Conservation (phyloP, 2,797 vertebrate species). For the Sebastes diploproa region DNA sequence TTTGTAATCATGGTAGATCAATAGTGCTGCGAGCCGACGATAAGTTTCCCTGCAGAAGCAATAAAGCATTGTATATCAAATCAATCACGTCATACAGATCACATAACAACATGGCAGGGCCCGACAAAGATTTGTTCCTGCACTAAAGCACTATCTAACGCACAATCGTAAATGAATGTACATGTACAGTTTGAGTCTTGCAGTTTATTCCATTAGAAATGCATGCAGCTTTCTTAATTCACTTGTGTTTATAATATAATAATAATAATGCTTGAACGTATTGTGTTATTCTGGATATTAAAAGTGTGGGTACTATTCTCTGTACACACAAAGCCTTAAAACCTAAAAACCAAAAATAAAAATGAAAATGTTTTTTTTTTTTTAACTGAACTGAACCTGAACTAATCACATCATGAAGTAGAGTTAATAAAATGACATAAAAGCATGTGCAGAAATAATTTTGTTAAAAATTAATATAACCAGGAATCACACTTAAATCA, state of each 20-base stretch:
- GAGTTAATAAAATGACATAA: not conserved
- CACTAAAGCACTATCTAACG: not conserved
- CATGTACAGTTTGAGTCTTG: not conserved
- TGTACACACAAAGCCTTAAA: not conserved
- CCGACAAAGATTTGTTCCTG: not conserved
- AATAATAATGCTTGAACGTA: not conserved
- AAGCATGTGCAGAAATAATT: not conserved
- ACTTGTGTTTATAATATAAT: not conserved
- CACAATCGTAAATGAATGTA: not conserved
- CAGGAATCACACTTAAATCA: not conserved
- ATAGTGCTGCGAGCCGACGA: not conserved
- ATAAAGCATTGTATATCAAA: not conserved
- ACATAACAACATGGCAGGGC: not conserved
- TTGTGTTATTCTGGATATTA: not conserved
- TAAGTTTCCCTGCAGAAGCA: not conserved
- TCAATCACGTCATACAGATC: conserved; percentile 5
- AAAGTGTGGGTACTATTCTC: not conserved
- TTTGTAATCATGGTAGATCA: conserved; percentile 24
- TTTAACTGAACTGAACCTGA: not conserved
- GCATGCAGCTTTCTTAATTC: not conserved
- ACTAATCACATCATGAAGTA: not conserved
- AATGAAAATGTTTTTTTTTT: too few species aligned
- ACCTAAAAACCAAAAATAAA: not conserved
- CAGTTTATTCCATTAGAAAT: not conserved
- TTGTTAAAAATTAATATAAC: not conserved